These are phyloP conservation scores for Calephelis virginiensis DNA, from an alignment of 1,140 invertebrate genomes.

Conservation along the genomic window DNA sequence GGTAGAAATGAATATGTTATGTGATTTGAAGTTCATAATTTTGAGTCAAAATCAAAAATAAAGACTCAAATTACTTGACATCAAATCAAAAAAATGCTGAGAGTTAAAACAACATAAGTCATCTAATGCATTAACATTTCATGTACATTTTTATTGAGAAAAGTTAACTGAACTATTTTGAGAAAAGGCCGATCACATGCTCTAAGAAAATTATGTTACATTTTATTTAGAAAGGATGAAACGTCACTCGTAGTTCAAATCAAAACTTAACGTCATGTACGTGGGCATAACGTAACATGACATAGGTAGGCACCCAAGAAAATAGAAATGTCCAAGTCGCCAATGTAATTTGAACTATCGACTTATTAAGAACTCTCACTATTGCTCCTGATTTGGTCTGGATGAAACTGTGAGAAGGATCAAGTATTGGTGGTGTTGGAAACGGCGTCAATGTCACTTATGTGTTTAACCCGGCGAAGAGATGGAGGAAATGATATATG, in stretches of 20 bases:
- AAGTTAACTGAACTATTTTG: background rate
- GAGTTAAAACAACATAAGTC: too few relatives aligned
- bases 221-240: constrained; percentile 16
- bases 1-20: too few relatives aligned
- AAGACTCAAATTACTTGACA: too few relatives aligned
- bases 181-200: background rate
- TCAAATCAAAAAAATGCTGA: too few relatives aligned
- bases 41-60: too few relatives aligned
- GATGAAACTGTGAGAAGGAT: constrained; percentile 36
- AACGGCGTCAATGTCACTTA: constrained; percentile 74
- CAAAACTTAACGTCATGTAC: constrained; percentile 64
- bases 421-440: constrained; percentile 45
- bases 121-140: too few relatives aligned
- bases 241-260: constrained; percentile 58
- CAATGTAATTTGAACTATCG: constrained; percentile 44
- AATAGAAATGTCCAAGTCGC: constrained; percentile 38
- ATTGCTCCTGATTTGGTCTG: constrained; percentile 23
- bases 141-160: too few relatives aligned
- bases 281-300: constrained; percentile 55
- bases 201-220: constrained; percentile 6
- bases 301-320: constrained; percentile 39
- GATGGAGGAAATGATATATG: constrained; percentile 76
- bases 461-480: constrained; percentile 74
- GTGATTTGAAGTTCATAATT: too few relatives aligned
- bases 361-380: constrained; percentile 33